Conservation (phyloP, 2,113 vertebrate genomes). For the Lepisosteus oculatus region DNA sequence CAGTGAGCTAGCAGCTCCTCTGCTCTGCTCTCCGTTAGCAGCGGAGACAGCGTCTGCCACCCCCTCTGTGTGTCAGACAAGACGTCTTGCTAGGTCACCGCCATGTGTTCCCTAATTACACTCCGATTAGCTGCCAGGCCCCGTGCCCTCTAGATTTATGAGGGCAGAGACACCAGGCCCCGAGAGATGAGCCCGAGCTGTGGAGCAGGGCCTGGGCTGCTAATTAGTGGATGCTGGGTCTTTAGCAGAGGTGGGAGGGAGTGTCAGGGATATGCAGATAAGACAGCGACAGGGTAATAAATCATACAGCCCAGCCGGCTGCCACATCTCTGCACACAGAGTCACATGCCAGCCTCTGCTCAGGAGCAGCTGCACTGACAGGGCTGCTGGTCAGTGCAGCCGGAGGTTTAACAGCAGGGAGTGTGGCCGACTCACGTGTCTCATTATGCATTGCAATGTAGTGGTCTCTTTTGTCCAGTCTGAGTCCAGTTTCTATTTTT, state of each 20-base stretch:
- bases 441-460: too few relatives aligned
- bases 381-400: background rate
- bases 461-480: too few relatives aligned
- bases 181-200: conserved; percentile 40
- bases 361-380: background rate
- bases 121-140: conserved; percentile 38
- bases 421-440: too few relatives aligned
- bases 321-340: conserved; percentile 27
- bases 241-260: conserved; percentile 48
- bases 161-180: conserved; percentile 35
- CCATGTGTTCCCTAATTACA: conserved; percentile 65
- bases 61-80: background rate
- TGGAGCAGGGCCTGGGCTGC: conserved; percentile 47
- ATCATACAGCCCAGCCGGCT: conserved; percentile 39
- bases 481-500: too few relatives aligned
- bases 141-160: conserved; percentile 48
- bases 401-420: too few relatives aligned
- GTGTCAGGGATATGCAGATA: conserved; percentile 57
- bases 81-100: conserved; percentile 45
- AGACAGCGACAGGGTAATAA: conserved; percentile 49
- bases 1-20: too few relatives aligned
- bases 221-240: conserved; percentile 65
- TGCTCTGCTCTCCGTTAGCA: too few relatives aligned
- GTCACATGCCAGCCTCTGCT: background rate
- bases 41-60: too few relatives aligned